Evolutionary conservation across 2,113 vertebrate genomes (phyloP).

Genomic region (Grus americana): DNA sequence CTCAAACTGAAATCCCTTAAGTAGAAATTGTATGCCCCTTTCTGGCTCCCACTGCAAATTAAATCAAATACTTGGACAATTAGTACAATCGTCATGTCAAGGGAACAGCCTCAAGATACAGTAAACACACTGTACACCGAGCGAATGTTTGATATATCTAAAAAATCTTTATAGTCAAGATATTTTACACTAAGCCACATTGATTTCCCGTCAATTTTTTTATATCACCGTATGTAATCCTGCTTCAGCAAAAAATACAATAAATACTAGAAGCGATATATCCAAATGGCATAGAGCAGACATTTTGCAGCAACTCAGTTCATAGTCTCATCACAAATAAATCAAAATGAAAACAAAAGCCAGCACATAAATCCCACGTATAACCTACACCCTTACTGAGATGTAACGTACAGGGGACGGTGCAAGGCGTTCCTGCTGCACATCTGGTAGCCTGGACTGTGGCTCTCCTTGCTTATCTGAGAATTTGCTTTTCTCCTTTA

Average conservation of each 20-base stretch:
- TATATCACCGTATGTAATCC: constrained; percentile 32
- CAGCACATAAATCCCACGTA: constrained; percentile 36
- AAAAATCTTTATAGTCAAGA: constrained; percentile 63
- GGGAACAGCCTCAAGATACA: constrained; percentile 6
- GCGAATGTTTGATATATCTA: not conserved
- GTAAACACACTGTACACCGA: not conserved
- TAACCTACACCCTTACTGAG: not conserved
- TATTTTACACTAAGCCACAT: constrained; percentile 53
- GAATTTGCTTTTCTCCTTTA: constrained; percentile 62
- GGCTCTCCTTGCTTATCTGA: constrained; percentile 29
- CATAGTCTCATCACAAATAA: constrained; percentile 59
- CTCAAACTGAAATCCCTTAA: not conserved
- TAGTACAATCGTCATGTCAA: constrained; percentile 16
- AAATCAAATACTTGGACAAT: constrained; percentile 49
- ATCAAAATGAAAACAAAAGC: constrained; percentile 67
- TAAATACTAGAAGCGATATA: constrained; percentile 60
- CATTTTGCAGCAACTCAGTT: constrained; percentile 53
- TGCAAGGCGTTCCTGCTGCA: not conserved
- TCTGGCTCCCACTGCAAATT: constrained; percentile 22
- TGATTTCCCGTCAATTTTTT: constrained; percentile 65
- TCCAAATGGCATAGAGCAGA: constrained; percentile 53
- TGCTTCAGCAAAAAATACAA: constrained; percentile 56
- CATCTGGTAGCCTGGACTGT: not conserved
- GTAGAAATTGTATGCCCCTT: not conserved
- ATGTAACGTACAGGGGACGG: not conserved